These are phyloP conservation scores for Bos javanicus DNA, from an alignment of 2,113 vertebrate species.

Conservation along the genomic window DNA sequence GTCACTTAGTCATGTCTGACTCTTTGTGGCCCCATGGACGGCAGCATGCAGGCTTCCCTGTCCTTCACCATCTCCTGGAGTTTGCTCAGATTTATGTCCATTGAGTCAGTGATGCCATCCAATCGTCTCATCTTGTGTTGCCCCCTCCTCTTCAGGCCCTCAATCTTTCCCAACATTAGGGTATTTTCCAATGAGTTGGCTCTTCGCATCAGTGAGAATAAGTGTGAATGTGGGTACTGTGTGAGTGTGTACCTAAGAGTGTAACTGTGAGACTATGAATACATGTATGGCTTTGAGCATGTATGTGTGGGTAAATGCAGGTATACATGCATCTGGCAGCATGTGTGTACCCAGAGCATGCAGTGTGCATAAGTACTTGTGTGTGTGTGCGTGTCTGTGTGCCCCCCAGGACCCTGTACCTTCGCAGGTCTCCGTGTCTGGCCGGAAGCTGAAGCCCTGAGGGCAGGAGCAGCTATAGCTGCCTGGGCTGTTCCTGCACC, in stretches of 20 bases:
- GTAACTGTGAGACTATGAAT: not conserved
- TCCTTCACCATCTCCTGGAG: not conserved
- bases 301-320: not conserved
- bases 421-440: constrained; percentile 93
- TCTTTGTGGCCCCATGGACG: not conserved
- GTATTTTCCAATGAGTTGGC: not conserved
- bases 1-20: not conserved
- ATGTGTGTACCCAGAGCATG: not conserved
- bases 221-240: not conserved
- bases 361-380: not conserved
- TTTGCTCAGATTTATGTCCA: not conserved
- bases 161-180: not conserved
- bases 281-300: not conserved
- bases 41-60: not conserved
- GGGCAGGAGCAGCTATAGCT: constrained; percentile 95
- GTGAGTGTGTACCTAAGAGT: not conserved
- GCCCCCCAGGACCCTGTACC: constrained; percentile 73
- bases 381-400: not conserved
- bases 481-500: constrained; percentile 92
- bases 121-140: not conserved
- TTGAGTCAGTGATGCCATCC: not conserved
- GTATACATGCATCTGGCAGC: not conserved
- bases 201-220: not conserved
- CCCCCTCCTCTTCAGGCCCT: not conserved
- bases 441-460: constrained; percentile 91